Base-by-base conservation (phyloP, 2,888 invertebrate species). In the Drosophila lacicola region DNA sequence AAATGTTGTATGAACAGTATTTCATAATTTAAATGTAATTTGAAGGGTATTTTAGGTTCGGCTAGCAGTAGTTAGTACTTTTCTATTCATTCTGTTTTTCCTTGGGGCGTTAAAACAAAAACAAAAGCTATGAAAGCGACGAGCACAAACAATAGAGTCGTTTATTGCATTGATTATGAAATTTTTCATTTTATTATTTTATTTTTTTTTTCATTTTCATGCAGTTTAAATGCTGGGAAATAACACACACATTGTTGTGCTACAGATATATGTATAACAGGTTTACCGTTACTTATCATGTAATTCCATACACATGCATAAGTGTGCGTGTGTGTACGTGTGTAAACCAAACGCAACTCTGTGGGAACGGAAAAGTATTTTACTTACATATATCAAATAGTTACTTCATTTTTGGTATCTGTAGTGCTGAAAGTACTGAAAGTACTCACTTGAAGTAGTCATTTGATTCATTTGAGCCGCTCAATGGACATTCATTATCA, bases 91-190 rank as follows among this genome's bases (percentile, higher is more conserved):
- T 41, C 25, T 25, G 44, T 33, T 19, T 60, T 69, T 45, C 41
- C 63, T 53, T 33, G 51, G 33, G 39, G 41, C 47, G 36, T 33
- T 36, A 19, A 47, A 58, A 58, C n/a, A 67, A 55, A 65, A 46
- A 69, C 14, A 50, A 42, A 50, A 45, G 21, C 14, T 21, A 46
- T 14, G 57, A 45, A 19, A 25, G 39, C 39, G 39, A 10, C 64
- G 45, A 51, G 25, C 45, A 49, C 68, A 69, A 65, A 82, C 86
- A 85, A 85, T 75, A 61, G 73, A 65, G 55, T 36, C 70, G 67
- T 68, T 82, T 78, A 80, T 62, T 67, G 72, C 73, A 82, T 75
- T 75, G 78, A 80, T 85, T 82, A 78, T 78, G 78, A 71, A 82
- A 82, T 78, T 61, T 78, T 74, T 57, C 73, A 13, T 29, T 36